Evolutionary conservation across 2,113 vertebrate species (phyloP), one percentile per base, ranked within the genome.

Genomic region (Mus spicilegus): DNA sequence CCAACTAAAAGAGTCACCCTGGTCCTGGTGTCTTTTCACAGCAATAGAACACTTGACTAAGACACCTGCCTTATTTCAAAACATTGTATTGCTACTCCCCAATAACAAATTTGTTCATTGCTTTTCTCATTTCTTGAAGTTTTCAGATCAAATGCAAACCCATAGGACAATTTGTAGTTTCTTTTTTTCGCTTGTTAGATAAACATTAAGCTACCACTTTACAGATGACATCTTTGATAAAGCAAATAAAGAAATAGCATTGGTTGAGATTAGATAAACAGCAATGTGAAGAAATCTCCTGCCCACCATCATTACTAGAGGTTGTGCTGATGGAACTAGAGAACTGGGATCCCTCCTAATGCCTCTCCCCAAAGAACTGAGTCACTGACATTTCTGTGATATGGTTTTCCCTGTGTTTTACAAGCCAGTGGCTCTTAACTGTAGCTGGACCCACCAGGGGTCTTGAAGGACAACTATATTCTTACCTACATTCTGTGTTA

Each of bases 401-500:
- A 76, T 56, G 46, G 30, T 72, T 20, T 67, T 20, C 65, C 26
- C 69, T 14, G 24, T 4, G 26, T 2, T 85, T 39, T 39, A 49
- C 39, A 51, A 78, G 36, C 3, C 42, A 56, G 8, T 69, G 49
- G 72, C 54, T 39, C 3, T 42, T 13, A 46, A 42, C 63, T 70
- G 30, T 0, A 49, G 20, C 16, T 65, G 54, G 39, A 75, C 56
- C 49, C 3, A 73, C 12, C n/a, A 94, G 95, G 39, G 80, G 70
- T 82, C 86, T 75, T n/a, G 28, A 95, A 97, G 56, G 76, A 69
- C 61, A 69, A 24, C n/a, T 75, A n/a, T n/a, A 72, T 77, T 75
- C 22, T 65, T 39, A 86, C 19, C 63, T 67, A 49, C 42, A 42
- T 70, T 72, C 54, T 78, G 39, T 17, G 73, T 42, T 61, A 1